phyloP scores from a whole-genome alignment of 2,797 vertebrate genomes.

The Alca torda region DNA sequence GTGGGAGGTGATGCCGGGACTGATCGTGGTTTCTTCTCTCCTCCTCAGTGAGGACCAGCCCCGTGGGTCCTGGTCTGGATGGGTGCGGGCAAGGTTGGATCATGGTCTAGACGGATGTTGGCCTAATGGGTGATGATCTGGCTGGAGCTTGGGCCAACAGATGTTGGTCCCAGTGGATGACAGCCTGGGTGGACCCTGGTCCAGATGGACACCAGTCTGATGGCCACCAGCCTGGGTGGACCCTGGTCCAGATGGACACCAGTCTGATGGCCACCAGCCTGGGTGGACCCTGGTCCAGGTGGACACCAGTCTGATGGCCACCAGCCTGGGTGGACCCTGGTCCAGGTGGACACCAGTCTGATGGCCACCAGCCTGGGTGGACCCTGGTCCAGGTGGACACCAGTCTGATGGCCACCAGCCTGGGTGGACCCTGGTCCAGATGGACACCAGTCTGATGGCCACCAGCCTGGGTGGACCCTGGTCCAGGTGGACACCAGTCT shows the following conservation, averaged over 20 bases:
- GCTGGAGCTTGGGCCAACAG: background rate
- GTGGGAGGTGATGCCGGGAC: background rate
- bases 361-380: too few relatives aligned
- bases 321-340: too few relatives aligned
- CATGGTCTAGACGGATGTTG: background rate
- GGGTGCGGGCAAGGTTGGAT: background rate
- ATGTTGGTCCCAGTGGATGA: background rate
- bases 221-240: too few relatives aligned
- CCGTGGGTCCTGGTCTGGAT: background rate
- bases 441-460: too few relatives aligned
- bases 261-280: too few relatives aligned
- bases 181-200: background rate
- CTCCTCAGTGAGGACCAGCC: background rate
- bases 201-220: background rate
- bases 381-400: background rate
- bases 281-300: too few relatives aligned
- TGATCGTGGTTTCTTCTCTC: background rate
- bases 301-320: too few relatives aligned
- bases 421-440: background rate
- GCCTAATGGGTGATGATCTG: background rate
- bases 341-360: background rate
- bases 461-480: too few relatives aligned
- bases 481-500: background rate
- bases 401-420: background rate
- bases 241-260: background rate